phyloP scores from a whole-genome alignment of 2,797 vertebrate species.

The Melanotaenia pygmaea region DNA sequence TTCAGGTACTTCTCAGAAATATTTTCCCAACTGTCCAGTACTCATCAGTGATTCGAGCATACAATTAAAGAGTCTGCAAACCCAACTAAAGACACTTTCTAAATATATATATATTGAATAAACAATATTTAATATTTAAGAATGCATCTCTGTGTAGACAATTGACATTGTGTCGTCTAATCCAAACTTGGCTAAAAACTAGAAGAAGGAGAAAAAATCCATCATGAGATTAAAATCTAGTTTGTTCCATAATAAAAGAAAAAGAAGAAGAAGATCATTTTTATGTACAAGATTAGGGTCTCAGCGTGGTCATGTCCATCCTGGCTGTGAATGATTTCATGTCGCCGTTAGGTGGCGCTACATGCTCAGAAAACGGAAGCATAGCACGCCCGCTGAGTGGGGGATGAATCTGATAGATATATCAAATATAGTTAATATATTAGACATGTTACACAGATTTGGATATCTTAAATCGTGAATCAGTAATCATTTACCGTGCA shows the following conservation, averaged over 20 bases:
- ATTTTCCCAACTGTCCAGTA: conserved; percentile 48
- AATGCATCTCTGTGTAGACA: too few relatives aligned
- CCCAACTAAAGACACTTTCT: neutral
- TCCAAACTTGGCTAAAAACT: neutral
- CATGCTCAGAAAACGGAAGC: conserved; percentile 35
- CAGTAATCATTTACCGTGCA: too few relatives aligned
- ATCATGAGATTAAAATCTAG: neutral
- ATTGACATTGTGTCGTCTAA: neutral
- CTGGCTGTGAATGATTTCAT: neutral
- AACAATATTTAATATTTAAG: neutral
- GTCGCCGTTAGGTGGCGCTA: conserved; percentile 73
- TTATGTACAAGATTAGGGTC: neutral
- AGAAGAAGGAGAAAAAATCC: too few relatives aligned
- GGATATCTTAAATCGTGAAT: too few relatives aligned
- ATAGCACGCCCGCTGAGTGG: conserved; percentile 5
- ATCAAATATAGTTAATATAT: conserved; percentile 11
- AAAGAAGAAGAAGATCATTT: too few relatives aligned
- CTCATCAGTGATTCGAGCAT: conserved; percentile 16
- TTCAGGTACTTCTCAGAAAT: conserved; percentile 66
- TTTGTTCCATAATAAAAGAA: neutral
- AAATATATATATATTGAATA: neutral
- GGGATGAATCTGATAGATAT: conserved; percentile 13
- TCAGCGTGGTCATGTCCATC: neutral
- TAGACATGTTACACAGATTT: neutral
- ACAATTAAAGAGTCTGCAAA: neutral